A percentile compares a stretch with the other conserved stretches of the same genome.
Evolutionary conservation across 2,797 vertebrate species (phyloP).

Genomic region (Gastrophryne carolinensis): DNA sequence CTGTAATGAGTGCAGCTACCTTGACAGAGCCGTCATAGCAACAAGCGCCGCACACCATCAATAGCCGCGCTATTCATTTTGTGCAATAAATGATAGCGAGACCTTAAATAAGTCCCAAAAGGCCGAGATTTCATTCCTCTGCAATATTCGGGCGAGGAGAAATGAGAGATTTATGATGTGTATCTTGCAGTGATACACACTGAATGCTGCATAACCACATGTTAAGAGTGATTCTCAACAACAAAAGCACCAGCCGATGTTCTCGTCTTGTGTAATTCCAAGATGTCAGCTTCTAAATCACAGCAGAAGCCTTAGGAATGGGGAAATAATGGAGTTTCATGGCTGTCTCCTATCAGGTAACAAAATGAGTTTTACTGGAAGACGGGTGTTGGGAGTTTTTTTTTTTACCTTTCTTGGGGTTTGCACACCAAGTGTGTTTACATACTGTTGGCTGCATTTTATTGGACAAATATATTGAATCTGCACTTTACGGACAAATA

Average conservation of each 20-base stretch:
- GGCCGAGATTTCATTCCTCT: slow-evolving; percentile 12
- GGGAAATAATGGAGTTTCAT: slow-evolving; percentile 27
- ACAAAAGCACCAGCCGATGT: slow-evolving; percentile 40
- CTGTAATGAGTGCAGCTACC: slow-evolving; percentile 2
- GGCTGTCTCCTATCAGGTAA: neutral
- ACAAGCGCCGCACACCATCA: neutral
- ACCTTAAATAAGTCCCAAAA: slow-evolving; percentile 34
- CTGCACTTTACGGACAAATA: neutral
- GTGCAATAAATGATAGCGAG: slow-evolving; percentile 8
- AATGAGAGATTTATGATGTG: slow-evolving; percentile 26
- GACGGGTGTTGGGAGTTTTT: neutral
- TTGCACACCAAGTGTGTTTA: neutral
- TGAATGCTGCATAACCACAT: slow-evolving; percentile 21
- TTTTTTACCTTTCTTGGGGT: neutral
- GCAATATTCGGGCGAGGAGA: slow-evolving; percentile 7
- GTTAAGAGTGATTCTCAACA: slow-evolving; percentile 35
- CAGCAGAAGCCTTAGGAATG: slow-evolving; percentile 1
- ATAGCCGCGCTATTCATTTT: slow-evolving; percentile 10
- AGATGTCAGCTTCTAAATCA: slow-evolving; percentile 39
- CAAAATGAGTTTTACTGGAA: neutral
- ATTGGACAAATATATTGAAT: slow-evolving; percentile 3
- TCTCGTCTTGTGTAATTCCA: slow-evolving; percentile 41
- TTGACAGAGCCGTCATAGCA: neutral
- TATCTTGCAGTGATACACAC: slow-evolving; percentile 12
- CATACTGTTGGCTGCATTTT: neutral